A percentile compares a stretch with the other conserved stretches of the same genome.
Conservation (phyloP, 1,140 invertebrate genomes). For the Hyles euphorbiae region DNA sequence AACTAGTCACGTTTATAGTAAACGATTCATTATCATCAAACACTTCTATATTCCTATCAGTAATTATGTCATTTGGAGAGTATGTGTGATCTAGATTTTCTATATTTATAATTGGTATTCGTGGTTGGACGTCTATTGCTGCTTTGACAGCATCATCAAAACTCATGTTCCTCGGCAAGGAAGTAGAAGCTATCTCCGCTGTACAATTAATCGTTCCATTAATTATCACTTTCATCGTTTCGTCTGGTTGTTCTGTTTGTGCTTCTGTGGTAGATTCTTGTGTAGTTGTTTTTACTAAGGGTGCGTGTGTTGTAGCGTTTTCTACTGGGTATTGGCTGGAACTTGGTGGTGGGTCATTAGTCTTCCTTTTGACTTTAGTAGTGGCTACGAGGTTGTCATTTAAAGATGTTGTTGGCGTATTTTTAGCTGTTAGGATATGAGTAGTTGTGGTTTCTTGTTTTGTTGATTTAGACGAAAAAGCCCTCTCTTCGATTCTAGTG, state of each 20-base stretch:
- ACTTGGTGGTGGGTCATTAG: constrained; percentile 22
- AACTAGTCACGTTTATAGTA: constrained; percentile 63
- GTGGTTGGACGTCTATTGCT: constrained; percentile 35
- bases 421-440: constrained; percentile 27
- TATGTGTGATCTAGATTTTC: constrained; percentile 47
- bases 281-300: constrained; percentile 13
- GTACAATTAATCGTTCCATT: constrained; percentile 68
- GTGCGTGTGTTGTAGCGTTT: constrained; percentile 7
- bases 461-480: constrained; percentile 37
- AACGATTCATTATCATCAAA: constrained; percentile 59
- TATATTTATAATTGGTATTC: constrained; percentile 39
- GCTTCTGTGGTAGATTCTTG: constrained; percentile 25
- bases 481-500: constrained; percentile 40
- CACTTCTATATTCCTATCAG: constrained; percentile 42
- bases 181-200: constrained; percentile 56
- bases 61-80: constrained; percentile 59
- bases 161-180: constrained; percentile 41
- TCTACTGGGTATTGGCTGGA: constrained; percentile 17
- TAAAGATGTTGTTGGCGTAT: constrained; percentile 22
- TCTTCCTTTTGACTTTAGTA: constrained; percentile 51
- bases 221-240: constrained; percentile 52
- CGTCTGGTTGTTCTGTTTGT: constrained; percentile 43
- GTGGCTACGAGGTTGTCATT: constrained; percentile 32
- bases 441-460: constrained; percentile 44
- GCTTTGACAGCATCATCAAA: constrained; percentile 39